Conservation (phyloP, 37 sponge, comb jelly and placozoan species). For the Mnemiopsis leidyi region DNA sequence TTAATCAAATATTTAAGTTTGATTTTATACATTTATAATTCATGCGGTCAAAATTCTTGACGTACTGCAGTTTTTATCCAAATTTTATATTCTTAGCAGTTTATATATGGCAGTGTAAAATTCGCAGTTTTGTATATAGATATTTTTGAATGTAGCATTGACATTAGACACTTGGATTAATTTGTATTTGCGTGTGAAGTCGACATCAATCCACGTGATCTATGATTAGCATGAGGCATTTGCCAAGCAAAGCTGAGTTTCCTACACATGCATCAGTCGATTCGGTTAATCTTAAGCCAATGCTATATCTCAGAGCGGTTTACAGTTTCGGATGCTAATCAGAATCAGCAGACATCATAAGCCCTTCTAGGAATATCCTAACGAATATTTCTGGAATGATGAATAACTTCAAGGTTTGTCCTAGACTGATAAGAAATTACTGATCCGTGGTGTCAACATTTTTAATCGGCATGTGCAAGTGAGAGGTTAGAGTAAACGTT, state of each 20-base stretch:
- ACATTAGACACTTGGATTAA: not conserved
- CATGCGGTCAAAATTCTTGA: not conserved
- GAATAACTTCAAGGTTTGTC: not conserved
- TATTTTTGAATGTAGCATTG: not conserved
- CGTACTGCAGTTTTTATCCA: not conserved
- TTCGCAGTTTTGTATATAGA: not conserved
- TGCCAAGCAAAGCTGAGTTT: not conserved
- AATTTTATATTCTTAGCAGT: no score
- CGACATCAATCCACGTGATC: not conserved
- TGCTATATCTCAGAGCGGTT: no score
- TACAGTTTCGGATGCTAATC: not conserved
- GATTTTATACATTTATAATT: no score
- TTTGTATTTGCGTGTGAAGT: not conserved
- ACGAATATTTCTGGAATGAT: not conserved
- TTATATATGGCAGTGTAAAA: not conserved
- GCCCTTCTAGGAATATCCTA: not conserved
- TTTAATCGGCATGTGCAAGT: not conserved
- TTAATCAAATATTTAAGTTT: not conserved
- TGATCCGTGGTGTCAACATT: not conserved
- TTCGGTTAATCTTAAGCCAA: not conserved
- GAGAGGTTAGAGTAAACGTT: no score
- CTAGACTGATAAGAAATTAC: not conserved
- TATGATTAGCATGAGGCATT: not conserved
- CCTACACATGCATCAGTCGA: not conserved
- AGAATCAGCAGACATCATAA: not conserved